A percentile compares a stretch with the other conserved stretches of the same genome.
Evolutionary conservation across 2,797 vertebrate genomes (phyloP).

Genomic region (Sorex maritimensis): DNA sequence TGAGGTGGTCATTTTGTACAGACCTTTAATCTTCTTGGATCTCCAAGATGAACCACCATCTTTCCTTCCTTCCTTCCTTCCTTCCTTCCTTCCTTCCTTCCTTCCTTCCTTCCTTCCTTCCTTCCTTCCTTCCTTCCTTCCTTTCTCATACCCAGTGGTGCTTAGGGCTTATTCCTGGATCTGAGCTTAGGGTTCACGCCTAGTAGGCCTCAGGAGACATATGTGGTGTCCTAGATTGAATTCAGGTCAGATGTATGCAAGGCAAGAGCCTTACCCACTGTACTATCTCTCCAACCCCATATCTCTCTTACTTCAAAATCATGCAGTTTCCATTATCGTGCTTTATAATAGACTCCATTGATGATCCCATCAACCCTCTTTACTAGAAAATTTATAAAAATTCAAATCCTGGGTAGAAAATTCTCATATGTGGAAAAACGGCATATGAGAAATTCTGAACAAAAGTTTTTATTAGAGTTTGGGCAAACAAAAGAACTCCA

Average conservation of each 20-base stretch:
- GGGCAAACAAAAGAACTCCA: constrained; percentile 58
- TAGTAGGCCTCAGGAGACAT: too few species aligned
- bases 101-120: too few species aligned
- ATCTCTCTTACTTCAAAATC: constrained; percentile 13
- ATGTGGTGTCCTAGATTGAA: too few species aligned
- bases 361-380: constrained; percentile 38
- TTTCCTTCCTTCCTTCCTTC: too few species aligned
- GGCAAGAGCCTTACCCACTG: neutral
- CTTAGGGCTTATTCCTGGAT: too few species aligned
- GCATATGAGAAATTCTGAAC: constrained; percentile 53
- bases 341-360: constrained; percentile 21
- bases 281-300: constrained; percentile 17
- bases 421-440: constrained; percentile 16
- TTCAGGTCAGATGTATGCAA: too few species aligned
- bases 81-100: too few species aligned
- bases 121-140: too few species aligned
- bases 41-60: neutral
- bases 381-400: constrained; percentile 48
- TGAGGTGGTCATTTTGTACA: neutral
- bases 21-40: neutral
- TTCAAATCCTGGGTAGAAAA: constrained; percentile 59
- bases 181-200: too few species aligned
- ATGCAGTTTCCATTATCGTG: constrained; percentile 17
- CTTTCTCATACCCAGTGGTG: too few species aligned
- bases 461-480: constrained; percentile 57